phyloP scores from a whole-genome alignment of 2,888 invertebrate species.

The Mythimna lalbum region DNA sequence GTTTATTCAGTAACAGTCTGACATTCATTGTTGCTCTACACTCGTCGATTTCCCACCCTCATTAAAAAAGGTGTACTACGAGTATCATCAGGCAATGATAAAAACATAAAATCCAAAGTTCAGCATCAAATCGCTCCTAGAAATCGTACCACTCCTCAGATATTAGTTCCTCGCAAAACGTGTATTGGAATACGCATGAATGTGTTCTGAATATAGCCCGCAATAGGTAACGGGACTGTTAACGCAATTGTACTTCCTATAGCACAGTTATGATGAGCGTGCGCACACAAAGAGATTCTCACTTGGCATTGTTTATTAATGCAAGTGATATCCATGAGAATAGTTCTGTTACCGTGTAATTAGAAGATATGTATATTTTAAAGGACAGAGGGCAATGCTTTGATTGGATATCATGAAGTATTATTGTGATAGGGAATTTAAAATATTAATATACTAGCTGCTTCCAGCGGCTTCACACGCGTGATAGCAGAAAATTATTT shows the following conservation, averaged over 20 bases:
- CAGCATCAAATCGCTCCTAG: slow-evolving; percentile 4
- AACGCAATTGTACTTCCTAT: slow-evolving; percentile 83
- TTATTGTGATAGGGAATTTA: slow-evolving; percentile 1
- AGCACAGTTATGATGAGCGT: slow-evolving; percentile 80
- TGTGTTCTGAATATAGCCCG: slow-evolving; percentile 46
- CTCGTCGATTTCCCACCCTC: too few relatives aligned
- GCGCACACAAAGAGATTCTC: slow-evolving; percentile 77
- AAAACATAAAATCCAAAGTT: not conserved
- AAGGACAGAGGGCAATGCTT: slow-evolving; percentile 12
- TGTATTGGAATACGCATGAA: slow-evolving; percentile 42
- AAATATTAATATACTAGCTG: too few relatives aligned
- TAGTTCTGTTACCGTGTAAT: slow-evolving; percentile 26
- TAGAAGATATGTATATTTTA: slow-evolving; percentile 25
- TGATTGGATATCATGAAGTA: slow-evolving; percentile 24
- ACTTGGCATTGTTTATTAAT: slow-evolving; percentile 78
- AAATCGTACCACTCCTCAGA: not conserved
- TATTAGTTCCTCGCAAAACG: slow-evolving; percentile 31
- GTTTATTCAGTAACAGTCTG: too few relatives aligned
- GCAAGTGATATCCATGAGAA: slow-evolving; percentile 69
- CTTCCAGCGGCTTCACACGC: too few relatives aligned
- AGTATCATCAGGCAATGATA: not conserved
- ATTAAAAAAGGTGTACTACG: not conserved
- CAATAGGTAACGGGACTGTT: slow-evolving; percentile 77
- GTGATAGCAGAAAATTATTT: too few relatives aligned
- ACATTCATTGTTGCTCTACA: too few relatives aligned